Base-by-base conservation (phyloP, 1,140 invertebrate genomes). In the Calephelis virginiensis region DNA sequence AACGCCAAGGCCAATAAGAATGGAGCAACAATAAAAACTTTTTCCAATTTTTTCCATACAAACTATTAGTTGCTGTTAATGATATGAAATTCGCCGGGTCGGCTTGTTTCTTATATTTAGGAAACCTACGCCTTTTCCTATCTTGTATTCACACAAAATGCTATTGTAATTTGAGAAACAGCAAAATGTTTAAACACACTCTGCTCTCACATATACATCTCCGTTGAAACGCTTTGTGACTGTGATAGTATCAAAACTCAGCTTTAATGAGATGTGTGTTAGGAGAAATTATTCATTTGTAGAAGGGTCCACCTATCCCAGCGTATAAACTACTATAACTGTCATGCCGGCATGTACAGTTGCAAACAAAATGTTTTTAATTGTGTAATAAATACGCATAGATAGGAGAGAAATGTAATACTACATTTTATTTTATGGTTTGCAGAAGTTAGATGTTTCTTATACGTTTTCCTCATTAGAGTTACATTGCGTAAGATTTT, bases 331-430 rank as follows among this genome's bases (percentile, higher is more conserved):
- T 56, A 56, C 50, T 56, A 56, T 56, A 59, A 59, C 53, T 59
- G 53, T 59, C 53, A 59, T 38, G 53, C 28, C 28, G 53, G 53
- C 28, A 59, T 59, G 53, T 59, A 59, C 53, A 59, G 53, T 59
- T 59, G 53, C 53, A 37, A 59, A 59, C 53, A 59, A 59, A 59
- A 59, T 59, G 53, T 59, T 37, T 59, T 59, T 59, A 59, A 59
- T 59, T 59, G 53, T 59, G 53, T 59, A 59, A 59, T 59, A 59
- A 59, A 59, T 59, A 59, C 28, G 53, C 17, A 59, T 37, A 59
- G 53, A 59, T 59, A 59, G 5, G 17, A 37, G 17, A 56, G 17
- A 37, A 37, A 37, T 37, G 17, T 59, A 38, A 37, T 11, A 37
- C 17, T 37, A 59, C 13, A 28, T 53, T 53, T 53, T 53, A 53